phyloP scores from a whole-genome alignment of 2,888 invertebrate genomes.

The Nomada fucata region DNA sequence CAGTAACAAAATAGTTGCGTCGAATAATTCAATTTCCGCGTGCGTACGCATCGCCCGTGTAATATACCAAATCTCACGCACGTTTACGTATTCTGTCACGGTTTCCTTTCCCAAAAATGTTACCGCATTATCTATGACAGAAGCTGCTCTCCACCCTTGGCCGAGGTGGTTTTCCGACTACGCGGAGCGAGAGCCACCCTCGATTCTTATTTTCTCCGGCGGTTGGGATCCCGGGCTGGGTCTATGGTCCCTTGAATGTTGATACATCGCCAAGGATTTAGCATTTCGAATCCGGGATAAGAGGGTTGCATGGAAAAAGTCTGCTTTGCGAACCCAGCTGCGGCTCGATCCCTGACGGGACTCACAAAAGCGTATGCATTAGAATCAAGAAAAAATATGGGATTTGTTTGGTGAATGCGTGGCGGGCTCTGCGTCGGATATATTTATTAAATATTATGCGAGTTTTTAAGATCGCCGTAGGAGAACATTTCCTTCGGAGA shows the following conservation, averaged over 20 bases:
- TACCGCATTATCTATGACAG: constrained; percentile 53
- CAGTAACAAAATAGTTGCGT: background rate
- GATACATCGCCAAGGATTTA: constrained; percentile 56
- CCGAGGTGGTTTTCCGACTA: constrained; percentile 29
- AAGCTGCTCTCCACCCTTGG: constrained; percentile 16
- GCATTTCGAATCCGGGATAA: constrained; percentile 46
- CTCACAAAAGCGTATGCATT: background rate
- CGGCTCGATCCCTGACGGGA: constrained; percentile 9
- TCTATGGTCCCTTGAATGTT: constrained; percentile 42
- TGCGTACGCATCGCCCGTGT: background rate
- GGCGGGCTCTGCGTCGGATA: no score
- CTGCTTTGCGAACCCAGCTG: constrained; percentile 6
- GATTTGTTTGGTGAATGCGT: background rate
- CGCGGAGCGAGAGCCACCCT: constrained; percentile 16
- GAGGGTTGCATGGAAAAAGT: constrained; percentile 34
- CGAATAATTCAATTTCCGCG: constrained; percentile 7
- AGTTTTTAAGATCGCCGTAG: no score
- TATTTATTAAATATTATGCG: no score
- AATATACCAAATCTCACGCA: constrained; percentile 67
- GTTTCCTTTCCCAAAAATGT: constrained; percentile 37
- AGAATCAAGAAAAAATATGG: constrained; percentile 8
- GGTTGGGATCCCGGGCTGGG: constrained; percentile 19
- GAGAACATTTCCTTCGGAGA: no score
- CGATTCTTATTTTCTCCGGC: constrained; percentile 42
- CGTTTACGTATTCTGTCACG: constrained; percentile 67